Evolutionary conservation across 1,140 invertebrate species (phyloP).

Genomic region (Alviniconcha marisindica): DNA sequence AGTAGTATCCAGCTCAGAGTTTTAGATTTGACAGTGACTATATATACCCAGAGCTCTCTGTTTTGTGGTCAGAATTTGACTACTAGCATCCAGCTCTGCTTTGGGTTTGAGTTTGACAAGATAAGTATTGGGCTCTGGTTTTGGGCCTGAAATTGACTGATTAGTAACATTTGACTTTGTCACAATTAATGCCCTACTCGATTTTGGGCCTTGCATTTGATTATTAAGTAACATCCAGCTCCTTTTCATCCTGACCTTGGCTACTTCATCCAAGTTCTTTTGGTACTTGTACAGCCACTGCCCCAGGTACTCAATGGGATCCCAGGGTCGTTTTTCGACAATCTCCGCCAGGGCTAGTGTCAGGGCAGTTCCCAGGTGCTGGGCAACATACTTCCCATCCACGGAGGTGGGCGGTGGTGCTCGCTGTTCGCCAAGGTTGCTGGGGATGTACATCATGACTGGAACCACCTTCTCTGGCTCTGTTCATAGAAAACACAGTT

Average conservation of each 20-base stretch:
- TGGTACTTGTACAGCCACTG: conserved; percentile 69
- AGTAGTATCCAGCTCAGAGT: too few relatives aligned
- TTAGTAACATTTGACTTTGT: background rate
- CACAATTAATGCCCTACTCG: background rate
- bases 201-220: background rate
- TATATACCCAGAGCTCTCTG: too few relatives aligned
- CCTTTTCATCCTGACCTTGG: conserved; percentile 47
- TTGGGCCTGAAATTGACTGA: too few relatives aligned
- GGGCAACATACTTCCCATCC: conserved; percentile 65
- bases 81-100: too few relatives aligned
- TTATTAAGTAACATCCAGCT: too few relatives aligned
- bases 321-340: conserved; percentile 64
- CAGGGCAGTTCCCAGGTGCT: conserved; percentile 65
- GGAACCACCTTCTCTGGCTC: conserved; percentile 44
- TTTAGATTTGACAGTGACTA: too few relatives aligned
- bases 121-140: too few relatives aligned
- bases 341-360: conserved; percentile 68
- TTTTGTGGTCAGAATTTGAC: too few relatives aligned
- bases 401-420: conserved; percentile 60
- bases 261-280: conserved; percentile 54
- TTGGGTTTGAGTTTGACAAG: too few relatives aligned
- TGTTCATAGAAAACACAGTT: background rate
- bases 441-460: conserved; percentile 55
- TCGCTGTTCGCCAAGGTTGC: conserved; percentile 37
- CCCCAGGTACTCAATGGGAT: conserved; percentile 71